Base-by-base conservation (phyloP, 1,140 invertebrate genomes). In the Drosophila setifemur region DNA sequence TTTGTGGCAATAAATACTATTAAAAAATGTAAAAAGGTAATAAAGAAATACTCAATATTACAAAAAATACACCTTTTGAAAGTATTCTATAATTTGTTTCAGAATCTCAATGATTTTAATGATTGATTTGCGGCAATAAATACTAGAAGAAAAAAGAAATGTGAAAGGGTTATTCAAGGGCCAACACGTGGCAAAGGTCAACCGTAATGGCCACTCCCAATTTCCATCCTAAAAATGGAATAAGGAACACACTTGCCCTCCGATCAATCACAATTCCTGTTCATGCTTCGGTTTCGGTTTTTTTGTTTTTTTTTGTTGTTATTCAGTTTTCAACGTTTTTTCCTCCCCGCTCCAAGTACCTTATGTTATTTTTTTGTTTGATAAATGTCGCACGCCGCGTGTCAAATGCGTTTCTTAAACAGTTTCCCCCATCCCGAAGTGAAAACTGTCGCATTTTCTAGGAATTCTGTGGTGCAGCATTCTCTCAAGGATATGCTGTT, bases 331-430 rank as follows among this genome's bases (percentile, higher is more conserved):
- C 29, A 31, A 53, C 52, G 23, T 50, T 57, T 81, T 48, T 58
- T 52, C 53, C 4, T 40, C 25, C 33, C n/a, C 16, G 57, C 33
- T 48, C 58, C 47, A 40, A 28, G 21, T 52, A 7, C 42, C 28
- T 70, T 73, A n/a, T n/a, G n/a, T n/a, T n/a, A n/a, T n/a, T n/a
- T n/a, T n/a, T n/a, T n/a, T n/a, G 69, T 88, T 88, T 88, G 73
- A 88, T 79, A 89, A 85, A 88, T 88, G 85, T 83, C 48, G 40
- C 79, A 81, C 85, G 73, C 53, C 77, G 78, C 79, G 73, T 82
- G 85, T 69, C 75, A 58, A 47, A 49, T 78, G 63, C 50, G 53
- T 61, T 75, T 52, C 55, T 42, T 18, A 7, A 29, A 37, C 35
- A 48, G 33, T n/a, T n/a, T 43, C 19, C 53, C 64, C 66, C 31